A percentile compares a stretch with the other conserved stretches of the same genome.
These are phyloP conservation scores for Poeciliopsis presidionis DNA, from an alignment of 2,797 vertebrate genomes.

Conservation along the genomic window DNA sequence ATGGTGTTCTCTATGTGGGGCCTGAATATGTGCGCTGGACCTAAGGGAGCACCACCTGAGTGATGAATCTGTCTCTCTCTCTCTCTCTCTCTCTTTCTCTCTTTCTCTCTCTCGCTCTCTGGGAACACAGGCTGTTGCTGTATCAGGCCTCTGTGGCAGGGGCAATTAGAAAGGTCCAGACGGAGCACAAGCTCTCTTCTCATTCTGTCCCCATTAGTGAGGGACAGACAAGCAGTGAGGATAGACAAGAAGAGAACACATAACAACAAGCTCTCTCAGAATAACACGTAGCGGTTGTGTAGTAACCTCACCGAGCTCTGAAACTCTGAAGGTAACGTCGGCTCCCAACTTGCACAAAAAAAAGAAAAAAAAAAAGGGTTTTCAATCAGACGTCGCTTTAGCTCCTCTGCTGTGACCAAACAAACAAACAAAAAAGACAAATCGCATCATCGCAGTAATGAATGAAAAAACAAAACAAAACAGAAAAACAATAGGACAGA, in stretches of 20 bases:
- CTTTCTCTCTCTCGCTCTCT: slow-evolving; percentile 35
- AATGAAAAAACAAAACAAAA: background rate
- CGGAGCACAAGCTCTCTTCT: slow-evolving; percentile 83
- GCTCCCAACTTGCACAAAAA: slow-evolving; percentile 1
- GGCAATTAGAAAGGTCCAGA: slow-evolving; percentile 84
- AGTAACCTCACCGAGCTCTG: slow-evolving; percentile 41
- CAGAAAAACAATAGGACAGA: slow-evolving; percentile 26
- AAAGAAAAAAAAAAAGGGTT: too few species aligned
- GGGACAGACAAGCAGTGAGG: slow-evolving; percentile 61
- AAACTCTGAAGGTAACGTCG: slow-evolving; percentile 37
- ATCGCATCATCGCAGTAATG: slow-evolving; percentile 1
- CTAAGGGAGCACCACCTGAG: slow-evolving; percentile 93
- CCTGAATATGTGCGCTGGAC: slow-evolving; percentile 90
- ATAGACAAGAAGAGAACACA: slow-evolving; percentile 59
- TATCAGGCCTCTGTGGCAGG: slow-evolving; percentile 80
- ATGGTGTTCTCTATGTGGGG: slow-evolving; percentile 93
- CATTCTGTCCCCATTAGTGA: slow-evolving; percentile 81
- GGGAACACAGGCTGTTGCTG: slow-evolving; percentile 86
- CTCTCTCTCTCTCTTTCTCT: slow-evolving; percentile 33
- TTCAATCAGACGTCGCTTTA: slow-evolving; percentile 13
- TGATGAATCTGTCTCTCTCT: slow-evolving; percentile 90
- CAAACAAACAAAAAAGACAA: background rate
- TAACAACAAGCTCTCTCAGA: slow-evolving; percentile 36
- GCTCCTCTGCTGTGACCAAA: background rate
- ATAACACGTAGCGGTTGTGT: slow-evolving; percentile 17